Evolutionary conservation across 2,113 vertebrate genomes (phyloP), one percentile per base, ranked within the genome.

Genomic region (Leucopsar rothschildi): DNA sequence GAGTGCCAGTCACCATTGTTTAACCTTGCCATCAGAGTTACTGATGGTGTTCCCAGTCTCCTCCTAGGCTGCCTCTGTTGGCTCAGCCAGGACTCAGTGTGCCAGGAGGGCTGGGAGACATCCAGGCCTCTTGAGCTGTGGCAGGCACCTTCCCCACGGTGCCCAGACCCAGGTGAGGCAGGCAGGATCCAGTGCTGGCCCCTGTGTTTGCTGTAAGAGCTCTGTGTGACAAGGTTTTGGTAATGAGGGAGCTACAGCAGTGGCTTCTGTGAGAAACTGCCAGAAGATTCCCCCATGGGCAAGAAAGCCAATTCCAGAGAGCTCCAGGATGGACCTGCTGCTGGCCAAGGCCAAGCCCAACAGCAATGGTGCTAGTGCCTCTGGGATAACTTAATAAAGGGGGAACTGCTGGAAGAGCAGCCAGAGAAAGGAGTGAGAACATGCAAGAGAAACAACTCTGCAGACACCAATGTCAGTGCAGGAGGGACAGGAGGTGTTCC

Each of bases 141-240:
- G 29, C 25, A 53, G 9, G 59, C 9, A 39, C 15, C 28, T 72
- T 21, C 14, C 22, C 45, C 40, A 12, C 0, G 0, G 29, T 1
- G 0, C 47, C 61, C n/a, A 63, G 44, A 52, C 17, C 11, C 40
- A 42, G 29, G 44, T 6, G 18, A 25, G 55, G 25, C 39, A 57
- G 50, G 12, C 39, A 42, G 44, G 22, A 1, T 28, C 28, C 64
- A 33, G 6, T 2, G 15, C 61, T 35, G 40, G 25, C 6, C 15
- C 15, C 44, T 40, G 5, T 29, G 14, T 50, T 55, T 47, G 24
- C 42, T 53, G 45, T 42, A 72, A 35, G 19, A 71, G 37, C 12
- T 66, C 42, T n/a, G 14, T 0, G 0, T 12, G 29, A 15, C 24
- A 27, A 40, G 17, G 20, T 19, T 65, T 79, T 45, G 59, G 44